Conservation (phyloP, 2,797 vertebrate species). For the Halcyon smyrnensis region DNA sequence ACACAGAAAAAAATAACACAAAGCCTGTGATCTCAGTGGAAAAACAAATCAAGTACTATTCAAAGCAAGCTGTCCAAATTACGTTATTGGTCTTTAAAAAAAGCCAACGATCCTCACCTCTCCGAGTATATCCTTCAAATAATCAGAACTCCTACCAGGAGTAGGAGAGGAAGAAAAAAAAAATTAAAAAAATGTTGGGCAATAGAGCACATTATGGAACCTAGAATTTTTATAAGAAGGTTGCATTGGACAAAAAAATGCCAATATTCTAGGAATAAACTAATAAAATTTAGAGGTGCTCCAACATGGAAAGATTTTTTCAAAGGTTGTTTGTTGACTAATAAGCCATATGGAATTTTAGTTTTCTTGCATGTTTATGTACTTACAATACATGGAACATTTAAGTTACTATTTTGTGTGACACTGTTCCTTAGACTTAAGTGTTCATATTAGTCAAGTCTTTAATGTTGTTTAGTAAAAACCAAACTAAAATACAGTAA, state of each 20-base stretch:
- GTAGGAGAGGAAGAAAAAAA: neutral
- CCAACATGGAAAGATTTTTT: neutral
- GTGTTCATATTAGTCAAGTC: neutral
- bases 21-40: neutral
- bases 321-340: neutral
- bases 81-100: neutral
- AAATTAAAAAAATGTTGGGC: neutral
- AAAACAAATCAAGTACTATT: neutral
- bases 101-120: neutral
- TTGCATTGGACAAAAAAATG: neutral
- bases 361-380: neutral
- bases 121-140: neutral
- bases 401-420: neutral
- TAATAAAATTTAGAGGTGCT: neutral
- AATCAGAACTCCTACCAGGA: neutral
- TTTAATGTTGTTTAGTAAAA: neutral
- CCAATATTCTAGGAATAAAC: neutral
- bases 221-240: neutral
- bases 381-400: neutral
- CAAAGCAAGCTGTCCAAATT: neutral
- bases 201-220: neutral
- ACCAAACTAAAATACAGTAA: neutral
- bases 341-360: neutral
- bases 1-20: neutral
- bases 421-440: neutral